A percentile compares a stretch with the other conserved stretches of the same genome.
These are phyloP conservation scores for Egretta garzetta DNA, from an alignment of 2,113 vertebrate species.

Conservation along the genomic window DNA sequence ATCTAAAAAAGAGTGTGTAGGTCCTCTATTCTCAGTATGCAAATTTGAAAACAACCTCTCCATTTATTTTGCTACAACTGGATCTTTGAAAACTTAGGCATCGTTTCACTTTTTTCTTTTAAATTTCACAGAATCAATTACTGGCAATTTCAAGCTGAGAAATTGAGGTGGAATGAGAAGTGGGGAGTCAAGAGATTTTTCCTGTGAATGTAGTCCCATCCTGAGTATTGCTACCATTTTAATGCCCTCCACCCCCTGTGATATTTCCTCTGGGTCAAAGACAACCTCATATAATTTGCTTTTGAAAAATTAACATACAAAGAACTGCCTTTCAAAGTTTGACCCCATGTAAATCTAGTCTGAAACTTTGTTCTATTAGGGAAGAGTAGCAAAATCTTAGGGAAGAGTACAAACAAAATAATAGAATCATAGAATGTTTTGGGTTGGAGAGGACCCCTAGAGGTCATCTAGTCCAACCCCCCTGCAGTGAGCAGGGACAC, in stretches of 20 bases:
- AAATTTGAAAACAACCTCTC: background rate
- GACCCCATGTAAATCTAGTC: background rate
- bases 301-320: background rate
- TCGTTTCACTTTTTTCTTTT: background rate
- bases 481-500: too few species aligned
- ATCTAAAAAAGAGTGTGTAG: background rate
- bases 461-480: too few species aligned
- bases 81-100: background rate
- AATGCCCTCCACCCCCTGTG: background rate
- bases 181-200: background rate
- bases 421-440: too few species aligned
- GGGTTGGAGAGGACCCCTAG: too few species aligned
- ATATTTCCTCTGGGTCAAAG: background rate
- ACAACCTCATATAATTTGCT: background rate
- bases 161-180: background rate
- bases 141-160: background rate
- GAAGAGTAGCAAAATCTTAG: background rate
- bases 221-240: background rate
- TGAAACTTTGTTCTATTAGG: background rate
- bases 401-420: background rate
- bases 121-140: background rate
- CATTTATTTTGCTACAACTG: background rate
- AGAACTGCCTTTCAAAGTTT: background rate
- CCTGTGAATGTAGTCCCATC: background rate
- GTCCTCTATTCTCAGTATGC: background rate